A percentile compares a stretch with the other conserved stretches of the same genome.
These are phyloP conservation scores for Eleginops maclovinus DNA, from an alignment of 2,113 vertebrate genomes.

Conservation along the genomic window DNA sequence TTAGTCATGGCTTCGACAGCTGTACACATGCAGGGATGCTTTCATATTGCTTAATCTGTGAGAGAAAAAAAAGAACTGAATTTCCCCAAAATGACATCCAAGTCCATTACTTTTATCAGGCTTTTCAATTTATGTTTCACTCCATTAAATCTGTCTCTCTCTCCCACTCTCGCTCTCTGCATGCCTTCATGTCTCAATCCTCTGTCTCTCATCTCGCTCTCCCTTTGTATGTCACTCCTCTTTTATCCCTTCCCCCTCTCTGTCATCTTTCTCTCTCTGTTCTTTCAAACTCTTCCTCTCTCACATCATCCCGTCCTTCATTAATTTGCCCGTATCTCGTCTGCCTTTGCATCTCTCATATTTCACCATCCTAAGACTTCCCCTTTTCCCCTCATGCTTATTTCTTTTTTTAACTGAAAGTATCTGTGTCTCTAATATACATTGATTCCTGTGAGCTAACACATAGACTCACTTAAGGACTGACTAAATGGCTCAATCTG, in stretches of 20 bases:
- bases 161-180: neutral
- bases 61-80: neutral
- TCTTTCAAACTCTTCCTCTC: neutral
- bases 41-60: neutral
- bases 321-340: conserved; percentile 29
- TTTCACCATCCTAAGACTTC: neutral
- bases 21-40: neutral
- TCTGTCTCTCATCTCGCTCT: conserved; percentile 38
- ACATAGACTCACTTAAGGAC: conserved; percentile 19
- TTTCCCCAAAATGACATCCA: conserved; percentile 4
- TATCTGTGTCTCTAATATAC: neutral
- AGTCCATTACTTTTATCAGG: conserved; percentile 5
- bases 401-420: neutral
- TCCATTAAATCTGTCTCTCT: conserved; percentile 22
- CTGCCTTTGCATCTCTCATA: neutral
- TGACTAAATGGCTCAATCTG: conserved; percentile 33
- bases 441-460: neutral
- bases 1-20: conserved; percentile 28
- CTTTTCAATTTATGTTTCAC: conserved; percentile 1
- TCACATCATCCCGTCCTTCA: conserved; percentile 40
- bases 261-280: conserved; percentile 32
- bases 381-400: neutral
- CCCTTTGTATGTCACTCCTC: conserved; percentile 37
- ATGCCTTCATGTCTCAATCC: conserved; percentile 21
- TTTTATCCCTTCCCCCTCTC: conserved; percentile 43